Evolutionary conservation across 2,888 invertebrate species (phyloP), one percentile per base, ranked within the genome.

Genomic region (Lymantria monacha): DNA sequence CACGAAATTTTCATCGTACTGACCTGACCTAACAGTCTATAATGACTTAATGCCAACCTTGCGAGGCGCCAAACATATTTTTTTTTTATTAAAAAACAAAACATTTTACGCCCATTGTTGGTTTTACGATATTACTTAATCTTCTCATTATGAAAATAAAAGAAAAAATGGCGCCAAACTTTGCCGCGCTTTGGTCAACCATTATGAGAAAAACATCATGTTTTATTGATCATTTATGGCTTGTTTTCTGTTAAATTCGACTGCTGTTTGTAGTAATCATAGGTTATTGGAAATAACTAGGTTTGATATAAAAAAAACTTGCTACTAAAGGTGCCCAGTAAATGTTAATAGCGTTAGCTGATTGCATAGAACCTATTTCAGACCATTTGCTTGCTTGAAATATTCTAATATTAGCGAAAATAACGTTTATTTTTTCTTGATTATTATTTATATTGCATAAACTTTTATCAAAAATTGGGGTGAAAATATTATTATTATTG

Each of bases 81-180:
- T 73, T n/a, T n/a, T 68, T 62, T 55, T 53, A 30, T 8, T 30
- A 58, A 70, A 75, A 73, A 77, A 71, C 68, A 72, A 72, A 76
- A 51, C 59, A 57, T 72, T 76, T 72, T 74, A 84, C 87, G 85
- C 87, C 87, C 87, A 79, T 77, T 87, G 83, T 87, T 86, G 83
- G 79, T 85, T 87, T 86, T 74, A 84, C 77, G 77, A 74, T 85
- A 87, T 85, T 83, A 80, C 82, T 86, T 80, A 85, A 87, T 85
- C 81, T 77, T 62, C 66, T 69, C 65, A 66, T 69, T 73, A 63
- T 62, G 66, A 72, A 75, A 79, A 59, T 52, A 74, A 65, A 63
- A 55, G 22, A 69, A 81, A 81, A 81, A 81, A 77, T 70, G 81
- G 79, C 81, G 83, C 78, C 80, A 76, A 79, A 66, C 64, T 66